A percentile compares a stretch with the other conserved stretches of the same genome.
Conservation (phyloP, 2,797 vertebrate genomes). For the Enteromius anoplus region DNA sequence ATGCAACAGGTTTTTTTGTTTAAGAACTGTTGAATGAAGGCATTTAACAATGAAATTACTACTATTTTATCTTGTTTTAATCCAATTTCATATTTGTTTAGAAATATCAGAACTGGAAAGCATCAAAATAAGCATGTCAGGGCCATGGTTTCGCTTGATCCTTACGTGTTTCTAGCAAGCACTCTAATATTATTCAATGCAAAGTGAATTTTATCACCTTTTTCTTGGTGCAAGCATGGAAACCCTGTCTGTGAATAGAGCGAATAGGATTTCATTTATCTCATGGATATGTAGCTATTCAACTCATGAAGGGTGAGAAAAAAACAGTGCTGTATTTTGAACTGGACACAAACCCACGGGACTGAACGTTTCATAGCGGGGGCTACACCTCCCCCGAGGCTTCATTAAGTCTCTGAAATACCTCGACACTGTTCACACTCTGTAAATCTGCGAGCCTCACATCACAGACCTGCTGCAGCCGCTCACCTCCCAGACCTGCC, state of each 20-base stretch:
- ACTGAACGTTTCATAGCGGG: slow-evolving; percentile 82
- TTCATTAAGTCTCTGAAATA: slow-evolving; percentile 93
- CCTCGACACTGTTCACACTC: slow-evolving; percentile 89
- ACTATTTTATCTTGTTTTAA: not conserved
- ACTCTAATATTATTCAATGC: slow-evolving; percentile 34
- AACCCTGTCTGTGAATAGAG: slow-evolving; percentile 58
- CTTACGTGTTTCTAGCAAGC: slow-evolving; percentile 58
- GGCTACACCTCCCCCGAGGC: slow-evolving; percentile 84
- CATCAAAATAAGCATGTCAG: slow-evolving; percentile 75
- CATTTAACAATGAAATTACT: slow-evolving; percentile 41
- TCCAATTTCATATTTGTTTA: not conserved
- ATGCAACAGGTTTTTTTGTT: slow-evolving; percentile 53
- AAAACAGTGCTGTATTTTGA: slow-evolving; percentile 89
- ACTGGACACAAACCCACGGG: slow-evolving; percentile 79
- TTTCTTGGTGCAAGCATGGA: not conserved
- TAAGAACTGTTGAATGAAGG: slow-evolving; percentile 51
- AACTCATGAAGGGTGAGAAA: slow-evolving; percentile 82
- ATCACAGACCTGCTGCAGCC: slow-evolving; percentile 82
- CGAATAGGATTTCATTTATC: slow-evolving; percentile 73
- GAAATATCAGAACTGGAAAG: slow-evolving; percentile 72
- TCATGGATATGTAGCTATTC: slow-evolving; percentile 81
- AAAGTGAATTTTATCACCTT: slow-evolving; percentile 5
- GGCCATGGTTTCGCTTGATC: slow-evolving; percentile 64
- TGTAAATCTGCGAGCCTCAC: slow-evolving; percentile 90
- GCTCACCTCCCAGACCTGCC: slow-evolving; percentile 63